Percentiles rank a stretch among this genome's conserved stretches.
Evolutionary conservation across 2,888 invertebrate species (phyloP).

Genomic region (Lasioglossum morio): DNA sequence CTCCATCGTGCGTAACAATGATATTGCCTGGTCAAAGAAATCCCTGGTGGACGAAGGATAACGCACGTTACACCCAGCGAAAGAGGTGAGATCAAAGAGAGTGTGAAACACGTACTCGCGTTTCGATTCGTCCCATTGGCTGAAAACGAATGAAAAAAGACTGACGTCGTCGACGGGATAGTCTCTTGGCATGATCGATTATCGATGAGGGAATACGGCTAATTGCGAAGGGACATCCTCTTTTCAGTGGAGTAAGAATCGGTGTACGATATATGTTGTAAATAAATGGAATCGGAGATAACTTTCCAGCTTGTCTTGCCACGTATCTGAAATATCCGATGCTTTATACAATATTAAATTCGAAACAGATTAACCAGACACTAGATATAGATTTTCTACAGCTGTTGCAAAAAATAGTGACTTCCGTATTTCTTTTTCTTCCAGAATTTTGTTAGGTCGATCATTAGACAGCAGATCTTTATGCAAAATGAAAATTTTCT

Average conservation of each 20-base stretch:
- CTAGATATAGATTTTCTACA: background rate
- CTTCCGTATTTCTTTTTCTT: background rate
- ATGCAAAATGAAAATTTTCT: no score
- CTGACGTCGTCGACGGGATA: background rate
- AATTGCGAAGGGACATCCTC: constrained; percentile 43
- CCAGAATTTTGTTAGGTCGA: no score
- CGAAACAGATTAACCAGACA: background rate
- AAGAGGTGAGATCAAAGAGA: constrained; percentile 36
- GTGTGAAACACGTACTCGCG: background rate
- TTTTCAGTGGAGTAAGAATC: background rate
- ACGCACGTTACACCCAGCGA: background rate
- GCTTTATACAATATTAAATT: background rate
- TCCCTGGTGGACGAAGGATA: background rate
- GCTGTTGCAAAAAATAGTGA: background rate
- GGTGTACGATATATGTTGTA: background rate
- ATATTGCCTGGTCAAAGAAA: constrained; percentile 33
- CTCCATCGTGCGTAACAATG: constrained; percentile 14
- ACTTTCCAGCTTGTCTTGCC: background rate
- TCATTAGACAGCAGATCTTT: no score
- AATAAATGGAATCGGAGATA: background rate
- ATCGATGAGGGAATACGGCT: constrained; percentile 44
- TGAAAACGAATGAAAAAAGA: constrained; percentile 2
- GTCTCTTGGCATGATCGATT: constrained; percentile 43
- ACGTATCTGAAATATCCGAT: background rate
- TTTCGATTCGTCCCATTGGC: background rate